Evolutionary conservation across 1,140 invertebrate genomes (phyloP).

Genomic region (Meloidogyne hapla): DNA sequence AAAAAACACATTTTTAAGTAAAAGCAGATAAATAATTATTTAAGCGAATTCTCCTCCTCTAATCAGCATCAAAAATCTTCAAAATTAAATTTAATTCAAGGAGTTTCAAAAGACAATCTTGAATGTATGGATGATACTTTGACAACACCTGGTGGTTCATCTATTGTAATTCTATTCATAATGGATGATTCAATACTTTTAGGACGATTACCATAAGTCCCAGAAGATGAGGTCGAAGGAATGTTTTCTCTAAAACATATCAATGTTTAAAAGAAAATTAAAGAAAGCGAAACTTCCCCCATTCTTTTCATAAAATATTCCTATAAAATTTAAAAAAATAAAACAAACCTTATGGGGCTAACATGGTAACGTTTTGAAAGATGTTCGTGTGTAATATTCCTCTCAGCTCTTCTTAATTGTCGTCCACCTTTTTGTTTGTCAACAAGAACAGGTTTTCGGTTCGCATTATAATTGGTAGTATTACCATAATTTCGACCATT

Average conservation of each 20-base stretch:
- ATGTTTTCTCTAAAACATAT: background rate
- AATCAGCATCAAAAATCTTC: background rate
- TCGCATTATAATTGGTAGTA: background rate
- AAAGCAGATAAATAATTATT: no score
- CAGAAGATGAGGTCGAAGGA: background rate
- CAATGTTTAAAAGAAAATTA: background rate
- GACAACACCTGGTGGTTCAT: background rate
- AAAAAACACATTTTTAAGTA: no score
- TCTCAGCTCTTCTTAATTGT: background rate
- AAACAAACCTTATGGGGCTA: background rate
- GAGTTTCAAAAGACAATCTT: background rate
- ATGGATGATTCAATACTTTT: background rate
- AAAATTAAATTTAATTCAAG: background rate
- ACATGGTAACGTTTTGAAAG: background rate
- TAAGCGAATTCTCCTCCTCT: no score
- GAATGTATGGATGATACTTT: background rate
- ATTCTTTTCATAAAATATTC: no score
- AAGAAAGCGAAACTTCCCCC: background rate
- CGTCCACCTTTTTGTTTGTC: background rate
- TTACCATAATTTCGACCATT: background rate
- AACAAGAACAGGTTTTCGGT: background rate
- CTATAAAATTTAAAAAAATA: background rate
- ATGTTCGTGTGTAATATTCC: background rate
- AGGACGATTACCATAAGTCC: background rate
- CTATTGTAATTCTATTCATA: background rate